These are phyloP conservation scores for Perithous albicinctus DNA, from an alignment of 2,888 invertebrate species.

Conservation along the genomic window DNA sequence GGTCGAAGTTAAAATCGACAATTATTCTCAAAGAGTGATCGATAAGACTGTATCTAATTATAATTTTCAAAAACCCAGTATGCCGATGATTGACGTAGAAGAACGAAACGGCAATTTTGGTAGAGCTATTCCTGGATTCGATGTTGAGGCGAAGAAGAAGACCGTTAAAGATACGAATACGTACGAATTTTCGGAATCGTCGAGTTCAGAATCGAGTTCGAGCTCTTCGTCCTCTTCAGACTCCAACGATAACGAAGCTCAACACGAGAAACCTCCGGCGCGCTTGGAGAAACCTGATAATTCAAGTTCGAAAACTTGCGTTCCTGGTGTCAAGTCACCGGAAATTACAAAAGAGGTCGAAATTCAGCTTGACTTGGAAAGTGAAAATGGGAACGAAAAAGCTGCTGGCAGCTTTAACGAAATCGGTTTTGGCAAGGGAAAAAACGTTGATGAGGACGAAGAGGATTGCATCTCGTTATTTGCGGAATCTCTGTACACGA, in stretches of 20 bases:
- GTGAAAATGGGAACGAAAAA: background rate
- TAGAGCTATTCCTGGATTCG: conserved; percentile 12
- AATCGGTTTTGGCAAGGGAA: background rate
- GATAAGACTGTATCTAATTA: background rate
- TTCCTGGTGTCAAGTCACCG: background rate
- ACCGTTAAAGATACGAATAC: background rate
- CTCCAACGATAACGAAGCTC: background rate
- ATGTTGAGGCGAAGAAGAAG: background rate
- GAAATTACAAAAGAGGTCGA: conserved; percentile 14
- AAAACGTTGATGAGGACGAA: conserved; percentile 29
- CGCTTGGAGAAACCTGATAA: background rate
- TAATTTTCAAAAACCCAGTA: conserved; percentile 21
- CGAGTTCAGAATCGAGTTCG: conserved; percentile 5
- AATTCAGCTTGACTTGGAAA: background rate
- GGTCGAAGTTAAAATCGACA: conserved; percentile 1
- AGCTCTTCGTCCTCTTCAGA: conserved; percentile 5
- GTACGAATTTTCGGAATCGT: conserved; percentile 14
- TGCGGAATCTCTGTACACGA: conserved; percentile 64
- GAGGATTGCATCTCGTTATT: conserved; percentile 72
- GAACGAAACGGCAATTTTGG: background rate
- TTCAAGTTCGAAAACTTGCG: background rate
- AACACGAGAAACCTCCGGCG: background rate
- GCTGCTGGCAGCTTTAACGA: conserved; percentile 25
- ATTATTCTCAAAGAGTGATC: background rate
- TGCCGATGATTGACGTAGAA: background rate